These are phyloP conservation scores for Spinus olivaceus DNA, from an alignment of 2,797 vertebrate genomes.

Conservation along the genomic window DNA sequence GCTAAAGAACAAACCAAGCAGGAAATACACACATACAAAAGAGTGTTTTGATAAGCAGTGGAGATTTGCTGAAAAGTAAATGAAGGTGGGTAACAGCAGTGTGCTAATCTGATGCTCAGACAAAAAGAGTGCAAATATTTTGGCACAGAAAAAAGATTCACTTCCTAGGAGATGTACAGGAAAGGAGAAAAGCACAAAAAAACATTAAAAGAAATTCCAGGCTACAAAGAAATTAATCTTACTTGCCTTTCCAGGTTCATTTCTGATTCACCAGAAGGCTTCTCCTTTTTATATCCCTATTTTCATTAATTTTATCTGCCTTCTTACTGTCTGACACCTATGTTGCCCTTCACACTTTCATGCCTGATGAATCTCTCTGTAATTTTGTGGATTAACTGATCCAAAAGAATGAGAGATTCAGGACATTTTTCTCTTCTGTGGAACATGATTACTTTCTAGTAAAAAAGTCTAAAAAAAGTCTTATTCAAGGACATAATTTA, in stretches of 20 bases:
- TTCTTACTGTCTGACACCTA: not conserved
- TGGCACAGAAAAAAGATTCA: not conserved
- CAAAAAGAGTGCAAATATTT: not conserved
- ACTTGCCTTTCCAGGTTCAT: not conserved
- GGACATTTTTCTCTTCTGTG: not conserved
- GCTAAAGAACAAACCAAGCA: not conserved
- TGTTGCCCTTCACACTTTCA: not conserved
- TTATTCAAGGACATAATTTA: not conserved
- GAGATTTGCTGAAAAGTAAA: not conserved
- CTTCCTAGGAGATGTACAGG: not conserved
- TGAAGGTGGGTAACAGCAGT: not conserved
- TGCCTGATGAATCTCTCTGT: not conserved
- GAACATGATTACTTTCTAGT: not conserved
- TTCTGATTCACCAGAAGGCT: not conserved
- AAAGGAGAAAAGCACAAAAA: not conserved
- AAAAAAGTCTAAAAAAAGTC: rapidly evolving
- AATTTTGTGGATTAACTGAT: not conserved
- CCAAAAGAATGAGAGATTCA: not conserved
- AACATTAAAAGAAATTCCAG: not conserved
- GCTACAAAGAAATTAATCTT: not conserved
- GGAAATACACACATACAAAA: not conserved
- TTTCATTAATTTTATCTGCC: not conserved
- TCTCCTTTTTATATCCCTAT: not conserved
- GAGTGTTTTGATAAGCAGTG: not conserved
- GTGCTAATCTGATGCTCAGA: not conserved